Conservation (phyloP, 2,797 vertebrate genomes). For the Chaunax sp. region DNA sequence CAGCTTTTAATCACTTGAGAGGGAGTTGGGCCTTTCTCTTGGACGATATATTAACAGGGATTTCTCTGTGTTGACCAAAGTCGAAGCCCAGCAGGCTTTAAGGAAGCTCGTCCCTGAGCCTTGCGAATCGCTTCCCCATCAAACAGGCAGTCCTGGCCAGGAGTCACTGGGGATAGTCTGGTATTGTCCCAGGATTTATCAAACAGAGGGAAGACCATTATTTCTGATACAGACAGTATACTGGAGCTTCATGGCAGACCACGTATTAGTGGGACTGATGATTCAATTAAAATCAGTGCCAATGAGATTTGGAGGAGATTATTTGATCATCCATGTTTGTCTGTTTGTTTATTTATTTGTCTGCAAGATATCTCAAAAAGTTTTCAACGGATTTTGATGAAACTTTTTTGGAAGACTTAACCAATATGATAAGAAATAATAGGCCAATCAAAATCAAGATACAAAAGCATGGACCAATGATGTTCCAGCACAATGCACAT, state of each 20-base stretch:
- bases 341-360: too few relatives aligned
- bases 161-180: constrained; percentile 36
- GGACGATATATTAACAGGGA: constrained; percentile 60
- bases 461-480: too few relatives aligned
- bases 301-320: too few relatives aligned
- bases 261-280: constrained; percentile 3
- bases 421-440: too few relatives aligned
- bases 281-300: background rate
- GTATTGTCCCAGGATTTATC: constrained; percentile 29
- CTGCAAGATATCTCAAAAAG: too few relatives aligned
- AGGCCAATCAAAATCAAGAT: too few relatives aligned
- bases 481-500: too few relatives aligned
- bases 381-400: too few relatives aligned
- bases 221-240: constrained; percentile 22
- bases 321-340: too few relatives aligned
- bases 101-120: constrained; percentile 60
- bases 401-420: too few relatives aligned
- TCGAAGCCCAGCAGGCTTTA: constrained; percentile 46
- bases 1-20: constrained; percentile 50
- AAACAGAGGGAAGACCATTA: constrained; percentile 29
- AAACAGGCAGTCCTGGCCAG: constrained; percentile 34
- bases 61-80: constrained; percentile 62
- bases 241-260: constrained; percentile 14
- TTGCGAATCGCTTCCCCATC: constrained; percentile 54
- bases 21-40: constrained; percentile 32